These are phyloP conservation scores for Apamea monoglypha DNA, from an alignment of 2,888 invertebrate genomes.

Conservation along the genomic window DNA sequence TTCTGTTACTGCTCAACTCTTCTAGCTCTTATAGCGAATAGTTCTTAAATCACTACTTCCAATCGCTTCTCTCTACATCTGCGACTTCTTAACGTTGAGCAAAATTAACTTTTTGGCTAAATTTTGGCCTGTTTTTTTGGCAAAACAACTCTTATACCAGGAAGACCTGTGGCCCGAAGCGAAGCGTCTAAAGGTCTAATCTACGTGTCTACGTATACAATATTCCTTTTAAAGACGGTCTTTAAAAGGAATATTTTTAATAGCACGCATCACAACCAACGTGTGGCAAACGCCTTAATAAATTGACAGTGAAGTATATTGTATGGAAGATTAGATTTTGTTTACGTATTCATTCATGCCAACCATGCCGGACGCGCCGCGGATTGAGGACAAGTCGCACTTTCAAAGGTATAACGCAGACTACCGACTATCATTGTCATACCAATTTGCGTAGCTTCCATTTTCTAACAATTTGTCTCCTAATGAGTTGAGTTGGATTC, in stretches of 20 bases:
- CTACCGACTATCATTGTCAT: background rate
- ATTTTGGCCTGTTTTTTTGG: constrained; percentile 86
- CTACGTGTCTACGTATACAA: constrained; percentile 85
- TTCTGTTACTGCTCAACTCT: constrained; percentile 43
- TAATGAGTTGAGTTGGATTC: background rate
- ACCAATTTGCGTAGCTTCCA: background rate
- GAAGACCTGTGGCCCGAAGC: constrained; percentile 88
- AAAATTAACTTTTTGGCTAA: constrained; percentile 67
- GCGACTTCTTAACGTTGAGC: constrained; percentile 63
- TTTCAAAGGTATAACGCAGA: constrained; percentile 9
- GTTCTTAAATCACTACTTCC: constrained; percentile 31
- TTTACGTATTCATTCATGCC: constrained; percentile 87
- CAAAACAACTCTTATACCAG: constrained; percentile 79
- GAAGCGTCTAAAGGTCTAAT: constrained; percentile 87
- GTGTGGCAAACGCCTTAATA: constrained; percentile 86
- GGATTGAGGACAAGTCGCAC: constrained; percentile 34
- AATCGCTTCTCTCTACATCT: constrained; percentile 29
- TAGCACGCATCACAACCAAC: constrained; percentile 90
- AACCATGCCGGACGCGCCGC: constrained; percentile 76
- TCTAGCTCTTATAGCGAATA: constrained; percentile 14
- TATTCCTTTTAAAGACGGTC: constrained; percentile 78
- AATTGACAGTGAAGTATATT: constrained; percentile 87
- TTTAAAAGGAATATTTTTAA: constrained; percentile 72
- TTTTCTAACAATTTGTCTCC: constrained; percentile 1
- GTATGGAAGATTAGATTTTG: constrained; percentile 81